Conservation (phyloP, 2,888 invertebrate genomes). For the Hymenopus coronatus region DNA sequence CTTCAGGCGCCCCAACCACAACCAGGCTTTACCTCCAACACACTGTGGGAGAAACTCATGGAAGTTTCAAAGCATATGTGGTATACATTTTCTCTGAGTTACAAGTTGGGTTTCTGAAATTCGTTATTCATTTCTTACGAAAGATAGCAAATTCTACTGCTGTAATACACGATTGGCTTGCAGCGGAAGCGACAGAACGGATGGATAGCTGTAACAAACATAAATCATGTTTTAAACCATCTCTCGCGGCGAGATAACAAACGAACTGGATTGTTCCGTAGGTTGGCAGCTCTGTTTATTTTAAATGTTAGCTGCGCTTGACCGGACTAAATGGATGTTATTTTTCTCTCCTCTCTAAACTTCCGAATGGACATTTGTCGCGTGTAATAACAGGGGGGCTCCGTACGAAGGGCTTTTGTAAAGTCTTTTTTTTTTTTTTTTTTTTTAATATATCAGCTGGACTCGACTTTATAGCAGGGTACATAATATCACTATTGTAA, state of each 20-base stretch:
- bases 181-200: not conserved
- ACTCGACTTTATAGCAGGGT: slow-evolving; percentile 27
- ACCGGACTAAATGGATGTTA: not conserved
- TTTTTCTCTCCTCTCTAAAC: not conserved
- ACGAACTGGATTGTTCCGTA: not conserved
- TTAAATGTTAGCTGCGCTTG: not conserved
- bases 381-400: not conserved
- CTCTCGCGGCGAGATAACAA: not conserved
- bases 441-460: not conserved
- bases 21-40: too few species aligned
- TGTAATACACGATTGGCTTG: not conserved
- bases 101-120: too few species aligned
- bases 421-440: not conserved
- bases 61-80: too few species aligned
- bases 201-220: not conserved
- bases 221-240: not conserved
- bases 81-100: too few species aligned
- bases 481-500: slow-evolving; percentile 27
- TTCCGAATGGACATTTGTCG: not conserved
- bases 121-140: too few species aligned
- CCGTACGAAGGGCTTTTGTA: not conserved
- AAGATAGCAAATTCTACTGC: too few species aligned
- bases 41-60: too few species aligned
- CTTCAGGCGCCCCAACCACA: too few species aligned
- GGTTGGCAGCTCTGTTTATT: too few species aligned